Evolutionary conservation across 2,113 vertebrate genomes (phyloP), one percentile per base, ranked within the genome.

Genomic region (Macquaria ambigua): DNA sequence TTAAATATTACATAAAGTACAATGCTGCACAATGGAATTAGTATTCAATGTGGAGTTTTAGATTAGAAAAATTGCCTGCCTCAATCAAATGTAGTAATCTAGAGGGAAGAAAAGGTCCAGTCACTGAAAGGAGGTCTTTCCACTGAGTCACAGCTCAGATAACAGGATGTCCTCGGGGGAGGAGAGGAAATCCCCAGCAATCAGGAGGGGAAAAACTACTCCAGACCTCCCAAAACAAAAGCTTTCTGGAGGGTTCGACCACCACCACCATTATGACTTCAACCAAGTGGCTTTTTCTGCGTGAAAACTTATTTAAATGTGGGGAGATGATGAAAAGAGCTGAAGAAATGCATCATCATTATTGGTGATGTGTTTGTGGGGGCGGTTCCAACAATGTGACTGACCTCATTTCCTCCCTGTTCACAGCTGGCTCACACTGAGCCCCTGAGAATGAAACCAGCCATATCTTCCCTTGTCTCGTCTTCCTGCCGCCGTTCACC

Each of bases 61-160:
- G 48, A 85, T 85, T 3, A 37, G 34, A 87, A 58, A 77, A 53
- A 72, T n/a, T 11, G 25, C 20, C 39, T 21, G 6, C 39, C 83
- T 84, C 59, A 43, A 83, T 85, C 52, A 84, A n/a, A 52, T 15
- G 39, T 56, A 71, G 52, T 43, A 74, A 89, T 87, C 41, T 58
- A n/a, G 8, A 8, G 23, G 18, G 16, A 67, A 74, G 28, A 83
- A 84, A 84, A 61, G 15, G 73, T 64, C 58, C 56, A 70, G 62
- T 81, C 72, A 74, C 25, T 64, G 73, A 85, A 81, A 77, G 31
- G 25, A 72, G 63, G 18, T 67, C 46, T 83, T 92, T 91, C 83
- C 74, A 81, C 50, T 84, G 87, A 94, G 82, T 91, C 86, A 92
- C 79, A 76, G 89, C 79, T 93, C 87, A 86, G 91, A 93, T 90